A percentile compares a stretch with the other conserved stretches of the same genome.
These are phyloP conservation scores for Eufriesea mexicana DNA, from an alignment of 1,140 invertebrate species.

Conservation along the genomic window DNA sequence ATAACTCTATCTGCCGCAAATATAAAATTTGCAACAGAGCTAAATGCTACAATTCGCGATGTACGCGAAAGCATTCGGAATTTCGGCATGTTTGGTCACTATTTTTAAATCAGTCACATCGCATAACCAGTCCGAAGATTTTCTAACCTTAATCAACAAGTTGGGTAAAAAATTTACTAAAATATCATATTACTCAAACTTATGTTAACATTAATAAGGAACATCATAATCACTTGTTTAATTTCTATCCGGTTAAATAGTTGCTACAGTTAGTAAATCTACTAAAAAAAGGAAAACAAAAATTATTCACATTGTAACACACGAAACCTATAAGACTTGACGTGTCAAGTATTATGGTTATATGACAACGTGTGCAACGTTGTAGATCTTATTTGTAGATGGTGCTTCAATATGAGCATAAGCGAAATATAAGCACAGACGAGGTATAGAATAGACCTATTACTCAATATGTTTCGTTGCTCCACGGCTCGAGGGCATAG, in stretches of 20 bases:
- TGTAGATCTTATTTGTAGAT: neutral
- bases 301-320: neutral
- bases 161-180: neutral
- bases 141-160: slow-evolving; percentile 26
- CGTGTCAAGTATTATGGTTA: slow-evolving; percentile 37
- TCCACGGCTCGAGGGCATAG: too few species aligned
- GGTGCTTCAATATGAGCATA: neutral
- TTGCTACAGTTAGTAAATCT: slow-evolving; percentile 17
- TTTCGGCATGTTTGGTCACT: slow-evolving; percentile 76
- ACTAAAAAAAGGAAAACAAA: slow-evolving; percentile 11
- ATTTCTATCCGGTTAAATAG: neutral
- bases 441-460: neutral
- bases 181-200: neutral
- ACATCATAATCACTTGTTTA: slow-evolving; percentile 4
- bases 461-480: too few species aligned
- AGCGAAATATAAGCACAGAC: neutral
- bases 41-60: slow-evolving; percentile 86
- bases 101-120: slow-evolving; percentile 29
- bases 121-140: neutral
- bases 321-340: neutral
- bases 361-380: neutral
- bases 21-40: slow-evolving; percentile 90
- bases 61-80: slow-evolving; percentile 83
- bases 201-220: neutral
- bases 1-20: slow-evolving; percentile 91